phyloP scores from a whole-genome alignment of 2,797 vertebrate genomes.

The Lutjanus campechanus region DNA sequence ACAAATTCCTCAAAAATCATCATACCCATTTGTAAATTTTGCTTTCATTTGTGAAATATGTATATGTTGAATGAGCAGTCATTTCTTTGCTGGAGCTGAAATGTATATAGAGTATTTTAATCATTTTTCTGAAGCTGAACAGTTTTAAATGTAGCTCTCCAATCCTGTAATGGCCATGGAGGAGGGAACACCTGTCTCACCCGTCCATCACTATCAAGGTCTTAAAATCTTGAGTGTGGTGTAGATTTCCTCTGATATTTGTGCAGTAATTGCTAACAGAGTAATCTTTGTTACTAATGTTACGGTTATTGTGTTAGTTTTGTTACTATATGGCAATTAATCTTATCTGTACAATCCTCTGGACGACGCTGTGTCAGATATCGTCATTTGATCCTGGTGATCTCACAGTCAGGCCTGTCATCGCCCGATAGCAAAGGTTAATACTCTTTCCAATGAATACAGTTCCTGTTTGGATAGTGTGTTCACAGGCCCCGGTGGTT shows the following conservation, averaged over 20 bases:
- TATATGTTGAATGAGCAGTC: background rate
- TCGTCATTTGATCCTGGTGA: slow-evolving; percentile 76
- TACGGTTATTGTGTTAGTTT: slow-evolving; percentile 70
- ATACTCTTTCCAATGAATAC: slow-evolving; percentile 57
- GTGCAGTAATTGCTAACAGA: slow-evolving; percentile 69
- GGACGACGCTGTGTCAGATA: slow-evolving; percentile 47
- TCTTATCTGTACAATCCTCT: slow-evolving; percentile 70
- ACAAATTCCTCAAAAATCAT: background rate
- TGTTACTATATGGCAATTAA: slow-evolving; percentile 65
- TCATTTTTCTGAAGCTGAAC: background rate
- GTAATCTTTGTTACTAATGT: slow-evolving; percentile 61
- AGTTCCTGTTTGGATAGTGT: slow-evolving; percentile 75
- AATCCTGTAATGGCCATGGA: background rate
- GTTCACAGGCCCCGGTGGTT: slow-evolving; percentile 46
- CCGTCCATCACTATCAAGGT: slow-evolving; percentile 44
- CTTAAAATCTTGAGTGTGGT: slow-evolving; percentile 52
- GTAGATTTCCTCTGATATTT: slow-evolving; percentile 64
- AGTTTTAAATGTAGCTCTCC: background rate
- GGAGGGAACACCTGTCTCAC: slow-evolving; percentile 31
- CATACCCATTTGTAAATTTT: background rate
- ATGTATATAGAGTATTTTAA: background rate
- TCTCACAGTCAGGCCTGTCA: slow-evolving; percentile 59
- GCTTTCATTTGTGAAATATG: background rate
- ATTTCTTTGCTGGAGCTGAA: background rate
- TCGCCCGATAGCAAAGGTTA: slow-evolving; percentile 72